These are phyloP conservation scores for Sicus ferrugineus DNA, from an alignment of 2,888 invertebrate genomes.

Conservation along the genomic window DNA sequence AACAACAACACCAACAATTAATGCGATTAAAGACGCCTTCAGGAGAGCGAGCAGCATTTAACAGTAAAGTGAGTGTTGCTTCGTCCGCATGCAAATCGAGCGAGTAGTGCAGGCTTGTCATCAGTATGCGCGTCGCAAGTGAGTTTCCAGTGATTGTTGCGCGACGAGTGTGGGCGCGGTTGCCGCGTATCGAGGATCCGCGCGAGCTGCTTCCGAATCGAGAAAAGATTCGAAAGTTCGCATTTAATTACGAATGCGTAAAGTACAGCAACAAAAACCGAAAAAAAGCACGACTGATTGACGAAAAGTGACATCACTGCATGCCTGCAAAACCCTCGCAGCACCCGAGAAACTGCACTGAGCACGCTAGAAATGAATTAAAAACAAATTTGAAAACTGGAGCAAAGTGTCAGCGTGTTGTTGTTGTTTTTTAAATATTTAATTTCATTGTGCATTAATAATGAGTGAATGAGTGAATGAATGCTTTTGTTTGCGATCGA, in stretches of 20 bases:
- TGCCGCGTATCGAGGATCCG: neutral
- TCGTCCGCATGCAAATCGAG: no score
- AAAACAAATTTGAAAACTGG: constrained; percentile 1
- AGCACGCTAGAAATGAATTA: neutral
- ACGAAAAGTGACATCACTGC: constrained; percentile 32
- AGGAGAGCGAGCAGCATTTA: no score
- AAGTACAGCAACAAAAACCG: neutral
- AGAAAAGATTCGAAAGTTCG: neutral
- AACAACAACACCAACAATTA: no score
- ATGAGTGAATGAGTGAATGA: constrained; percentile 11
- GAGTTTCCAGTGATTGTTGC: neutral
- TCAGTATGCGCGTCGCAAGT: neutral
- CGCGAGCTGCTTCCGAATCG: neutral
- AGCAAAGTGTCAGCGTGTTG: constrained; percentile 1
- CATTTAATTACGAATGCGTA: constrained; percentile 20
- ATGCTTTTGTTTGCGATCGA: constrained; percentile 17
- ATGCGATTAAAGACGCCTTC: no score
- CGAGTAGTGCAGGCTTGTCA: no score
- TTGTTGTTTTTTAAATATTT: neutral
- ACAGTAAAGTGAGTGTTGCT: no score
- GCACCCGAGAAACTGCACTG: neutral
- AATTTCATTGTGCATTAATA: constrained; percentile 17
- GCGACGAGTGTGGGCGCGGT: neutral
- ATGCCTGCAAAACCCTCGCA: neutral
- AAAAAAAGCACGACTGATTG: neutral